phyloP scores from a whole-genome alignment of 2,888 invertebrate species.

The Orthonychiurus folsomi region DNA sequence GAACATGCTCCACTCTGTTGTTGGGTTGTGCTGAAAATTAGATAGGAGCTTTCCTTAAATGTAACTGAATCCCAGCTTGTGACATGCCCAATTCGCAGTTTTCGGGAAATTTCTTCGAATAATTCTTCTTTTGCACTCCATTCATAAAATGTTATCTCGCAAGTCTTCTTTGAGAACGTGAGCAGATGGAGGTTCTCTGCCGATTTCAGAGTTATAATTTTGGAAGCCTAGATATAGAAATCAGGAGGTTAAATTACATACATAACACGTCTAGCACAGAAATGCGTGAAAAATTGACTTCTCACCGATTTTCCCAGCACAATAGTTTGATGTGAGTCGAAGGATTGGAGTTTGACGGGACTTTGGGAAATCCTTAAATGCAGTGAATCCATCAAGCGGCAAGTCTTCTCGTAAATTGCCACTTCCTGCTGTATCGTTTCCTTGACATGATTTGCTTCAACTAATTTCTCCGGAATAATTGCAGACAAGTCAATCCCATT shows the following conservation, averaged over 20 bases:
- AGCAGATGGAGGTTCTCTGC: background rate
- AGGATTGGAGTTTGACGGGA: slow-evolving; percentile 31
- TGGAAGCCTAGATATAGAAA: background rate
- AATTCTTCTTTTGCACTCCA: slow-evolving; percentile 17
- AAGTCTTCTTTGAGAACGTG: slow-evolving; percentile 14
- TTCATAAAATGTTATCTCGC: slow-evolving; percentile 16
- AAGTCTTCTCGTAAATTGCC: slow-evolving; percentile 13
- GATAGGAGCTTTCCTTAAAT: slow-evolving; percentile 4
- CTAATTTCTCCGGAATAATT: slow-evolving; percentile 14
- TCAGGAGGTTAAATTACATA: background rate
- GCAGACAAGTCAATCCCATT: slow-evolving; percentile 20
- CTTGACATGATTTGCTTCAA: slow-evolving; percentile 14
- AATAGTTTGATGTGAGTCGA: slow-evolving; percentile 33
- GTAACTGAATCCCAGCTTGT: slow-evolving; percentile 16
- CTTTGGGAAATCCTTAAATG: slow-evolving; percentile 13
- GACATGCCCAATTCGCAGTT: slow-evolving; percentile 16
- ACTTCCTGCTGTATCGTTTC: slow-evolving; percentile 16
- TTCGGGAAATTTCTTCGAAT: slow-evolving; percentile 15
- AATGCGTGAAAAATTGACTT: background rate
- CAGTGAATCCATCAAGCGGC: slow-evolving; percentile 15
- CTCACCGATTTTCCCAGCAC: slow-evolving; percentile 18
- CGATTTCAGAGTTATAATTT: slow-evolving; percentile 12
- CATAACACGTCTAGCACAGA: background rate
- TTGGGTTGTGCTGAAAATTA: slow-evolving; percentile 16
- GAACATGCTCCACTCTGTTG: background rate